Percentiles rank a stretch among this genome's conserved stretches.
phyloP scores from a whole-genome alignment of 2,113 vertebrate genomes.

The Gallinago jamesoni region DNA sequence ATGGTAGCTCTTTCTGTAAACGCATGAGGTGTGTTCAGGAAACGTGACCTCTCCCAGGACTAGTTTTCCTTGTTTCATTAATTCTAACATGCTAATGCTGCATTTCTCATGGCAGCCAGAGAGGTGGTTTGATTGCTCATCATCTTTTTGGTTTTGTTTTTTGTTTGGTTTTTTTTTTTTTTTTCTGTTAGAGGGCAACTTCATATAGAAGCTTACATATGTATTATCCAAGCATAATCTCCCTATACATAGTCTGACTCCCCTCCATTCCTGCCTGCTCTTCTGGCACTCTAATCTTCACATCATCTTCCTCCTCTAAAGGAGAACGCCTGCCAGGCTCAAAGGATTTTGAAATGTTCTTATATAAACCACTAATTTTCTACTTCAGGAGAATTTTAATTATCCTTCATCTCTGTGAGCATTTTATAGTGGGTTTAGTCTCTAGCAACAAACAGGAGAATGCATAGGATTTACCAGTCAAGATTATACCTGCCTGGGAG shows the following conservation, averaged over 20 bases:
- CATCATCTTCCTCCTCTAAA: neutral
- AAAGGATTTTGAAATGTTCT: neutral
- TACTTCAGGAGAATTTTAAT: neutral
- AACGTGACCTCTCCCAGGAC: neutral
- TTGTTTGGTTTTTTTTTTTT: neutral
- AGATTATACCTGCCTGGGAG: neutral
- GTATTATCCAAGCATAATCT: neutral
- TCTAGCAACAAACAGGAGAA: neutral
- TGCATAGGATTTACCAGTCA: neutral
- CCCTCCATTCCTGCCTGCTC: neutral
- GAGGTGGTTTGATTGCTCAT: neutral
- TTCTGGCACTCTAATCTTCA: neutral
- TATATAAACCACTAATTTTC: neutral
- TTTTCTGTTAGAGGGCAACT: neutral
- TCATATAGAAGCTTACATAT: neutral
- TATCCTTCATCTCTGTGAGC: neutral
- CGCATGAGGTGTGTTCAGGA: neutral
- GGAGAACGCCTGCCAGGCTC: neutral
- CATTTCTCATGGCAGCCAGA: neutral
- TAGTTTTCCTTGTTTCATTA: conserved; percentile 7
- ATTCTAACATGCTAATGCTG: neutral
- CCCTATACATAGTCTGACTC: neutral
- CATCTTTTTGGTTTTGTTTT: neutral
- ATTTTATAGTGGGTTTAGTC: neutral
- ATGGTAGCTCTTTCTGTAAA: neutral